These are phyloP conservation scores for Kryphioiulus occultus DNA, from an alignment of 2,888 invertebrate genomes.

Conservation along the genomic window DNA sequence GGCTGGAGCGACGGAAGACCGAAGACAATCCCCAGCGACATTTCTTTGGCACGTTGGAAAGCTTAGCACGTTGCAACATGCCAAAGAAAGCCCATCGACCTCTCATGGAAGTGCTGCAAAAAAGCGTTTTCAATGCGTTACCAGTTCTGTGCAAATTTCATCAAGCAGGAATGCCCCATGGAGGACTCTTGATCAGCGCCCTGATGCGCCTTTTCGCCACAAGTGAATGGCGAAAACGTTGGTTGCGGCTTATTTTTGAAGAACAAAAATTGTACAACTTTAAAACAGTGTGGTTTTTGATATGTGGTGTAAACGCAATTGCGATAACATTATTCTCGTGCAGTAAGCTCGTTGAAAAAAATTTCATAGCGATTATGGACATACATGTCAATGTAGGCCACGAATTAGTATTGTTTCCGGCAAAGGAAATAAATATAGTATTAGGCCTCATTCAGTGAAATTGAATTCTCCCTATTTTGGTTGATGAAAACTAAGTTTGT, in stretches of 20 bases:
- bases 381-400: background rate
- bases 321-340: background rate
- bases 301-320: no score
- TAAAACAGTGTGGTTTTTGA: background rate
- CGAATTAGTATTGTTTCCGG: conserved; percentile 11
- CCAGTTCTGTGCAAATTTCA: background rate
- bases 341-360: background rate
- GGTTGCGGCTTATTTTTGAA: background rate
- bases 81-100: background rate
- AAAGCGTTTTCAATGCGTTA: no score
- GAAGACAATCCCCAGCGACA: background rate
- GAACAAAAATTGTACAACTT: background rate
- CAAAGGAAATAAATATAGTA: background rate
- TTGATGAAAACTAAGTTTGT: background rate
- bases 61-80: background rate
- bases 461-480: background rate
- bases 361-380: background rate
- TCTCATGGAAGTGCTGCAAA: no score
- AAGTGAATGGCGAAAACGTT: background rate
- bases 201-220: background rate
- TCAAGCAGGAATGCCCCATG: background rate
- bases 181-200: no score
- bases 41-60: background rate
- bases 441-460: background rate
- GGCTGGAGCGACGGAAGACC: background rate